A percentile compares a stretch with the other conserved stretches of the same genome.
Evolutionary conservation across 2,113 vertebrate genomes (phyloP).

Genomic region (Gymnocephalus cernua): DNA sequence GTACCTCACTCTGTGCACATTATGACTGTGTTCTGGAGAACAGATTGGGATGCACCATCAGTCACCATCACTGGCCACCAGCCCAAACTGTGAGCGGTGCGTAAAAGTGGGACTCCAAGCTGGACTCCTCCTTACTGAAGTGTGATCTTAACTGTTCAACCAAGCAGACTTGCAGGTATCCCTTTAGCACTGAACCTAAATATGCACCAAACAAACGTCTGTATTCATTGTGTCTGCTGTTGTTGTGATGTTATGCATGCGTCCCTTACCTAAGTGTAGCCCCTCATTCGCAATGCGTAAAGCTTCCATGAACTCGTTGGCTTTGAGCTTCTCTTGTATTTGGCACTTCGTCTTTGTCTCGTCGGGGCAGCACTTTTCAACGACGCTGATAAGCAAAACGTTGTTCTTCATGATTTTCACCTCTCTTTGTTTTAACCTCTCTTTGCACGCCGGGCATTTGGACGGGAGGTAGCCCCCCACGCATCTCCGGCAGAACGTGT

Average conservation of each 20-base stretch:
- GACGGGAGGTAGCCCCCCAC: conserved; percentile 72
- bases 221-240: background rate
- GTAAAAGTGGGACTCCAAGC: conserved; percentile 18
- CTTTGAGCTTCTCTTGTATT: conserved; percentile 78
- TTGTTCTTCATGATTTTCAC: conserved; percentile 77
- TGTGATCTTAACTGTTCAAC: background rate
- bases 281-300: conserved; percentile 81
- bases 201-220: background rate
- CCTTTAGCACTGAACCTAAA: background rate
- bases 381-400: conserved; percentile 84
- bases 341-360: conserved; percentile 75
- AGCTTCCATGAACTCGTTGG: conserved; percentile 82
- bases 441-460: conserved; percentile 85
- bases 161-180: background rate
- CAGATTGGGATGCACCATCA: conserved; percentile 1
- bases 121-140: background rate
- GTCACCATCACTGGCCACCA: background rate
- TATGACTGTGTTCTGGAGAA: background rate
- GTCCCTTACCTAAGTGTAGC: conserved; percentile 82
- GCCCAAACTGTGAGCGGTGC: conserved; percentile 18
- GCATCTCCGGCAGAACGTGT: conserved; percentile 89
- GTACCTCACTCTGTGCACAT: conserved; percentile 4
- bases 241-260: background rate
- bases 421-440: conserved; percentile 79
- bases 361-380: conserved; percentile 85